A percentile compares a stretch with the other conserved stretches of the same genome.
Conservation (phyloP, 2,113 vertebrate species). For the Setophaga kirtlandii region DNA sequence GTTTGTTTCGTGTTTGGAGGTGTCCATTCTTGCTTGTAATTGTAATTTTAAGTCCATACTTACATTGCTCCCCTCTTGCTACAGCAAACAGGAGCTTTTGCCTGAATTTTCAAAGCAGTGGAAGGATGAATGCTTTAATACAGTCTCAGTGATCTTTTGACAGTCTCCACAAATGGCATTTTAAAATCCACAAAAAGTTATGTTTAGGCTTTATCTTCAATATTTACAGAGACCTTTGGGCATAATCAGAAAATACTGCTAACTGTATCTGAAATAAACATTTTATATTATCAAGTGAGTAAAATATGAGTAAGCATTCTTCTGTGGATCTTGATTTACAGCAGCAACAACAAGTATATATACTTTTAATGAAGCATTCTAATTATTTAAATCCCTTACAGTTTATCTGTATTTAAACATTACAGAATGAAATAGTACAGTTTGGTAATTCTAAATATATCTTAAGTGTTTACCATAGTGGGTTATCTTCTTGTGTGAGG, state of each 20-base stretch:
- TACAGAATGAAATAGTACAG: neutral
- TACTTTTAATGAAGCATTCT: neutral
- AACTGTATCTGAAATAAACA: neutral
- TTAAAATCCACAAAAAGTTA: neutral
- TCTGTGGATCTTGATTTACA: neutral
- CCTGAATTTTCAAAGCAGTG: neutral
- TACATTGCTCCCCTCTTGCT: neutral
- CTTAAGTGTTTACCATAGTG: neutral
- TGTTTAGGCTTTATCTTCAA: neutral
- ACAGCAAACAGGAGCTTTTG: neutral
- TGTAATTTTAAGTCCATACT: neutral
- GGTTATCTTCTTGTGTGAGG: neutral
- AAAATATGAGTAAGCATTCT: neutral
- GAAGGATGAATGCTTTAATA: neutral
- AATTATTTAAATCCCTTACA: neutral
- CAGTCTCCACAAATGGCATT: neutral
- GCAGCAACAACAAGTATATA: neutral
- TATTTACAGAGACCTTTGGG: neutral
- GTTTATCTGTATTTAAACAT: neutral
- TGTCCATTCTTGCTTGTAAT: neutral
- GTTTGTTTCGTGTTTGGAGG: neutral
- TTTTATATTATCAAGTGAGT: neutral
- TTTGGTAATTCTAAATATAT: neutral
- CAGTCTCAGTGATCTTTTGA: neutral
- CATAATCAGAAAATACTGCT: neutral